Evolutionary conservation across 1,140 invertebrate species (phyloP), one percentile per base, ranked within the genome.

Genomic region (Asobara japonica): DNA sequence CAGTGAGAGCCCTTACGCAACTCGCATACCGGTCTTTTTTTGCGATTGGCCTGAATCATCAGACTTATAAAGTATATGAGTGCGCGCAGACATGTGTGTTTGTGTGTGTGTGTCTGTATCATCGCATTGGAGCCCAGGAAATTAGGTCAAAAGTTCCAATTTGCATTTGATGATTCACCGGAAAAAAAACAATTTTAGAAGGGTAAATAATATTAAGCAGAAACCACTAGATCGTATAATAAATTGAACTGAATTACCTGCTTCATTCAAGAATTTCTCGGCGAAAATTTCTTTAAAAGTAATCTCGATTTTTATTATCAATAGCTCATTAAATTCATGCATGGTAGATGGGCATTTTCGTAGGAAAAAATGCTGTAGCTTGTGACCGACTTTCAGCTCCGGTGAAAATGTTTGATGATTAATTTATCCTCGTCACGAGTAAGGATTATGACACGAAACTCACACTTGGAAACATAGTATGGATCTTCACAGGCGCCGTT

Each of bases 111-210:
- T n/a, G n/a, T n/a, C n/a, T n/a, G n/a, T n/a, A n/a, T n/a, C 30
- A 62, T 20, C 31, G n/a, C 11, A 5, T 20, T 18, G 16, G 6
- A n/a, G n/a, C 11, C 8, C 16, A 36, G 11, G 31, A 6, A 64
- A 36, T 68, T 51, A 20, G 66, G 66, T 68, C 66, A 68, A 68
- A 45, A 68, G 29, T 45, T 56, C 27, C 16, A 38, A 38, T 25
- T 65, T 65, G 7, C 10, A 20, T 38, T n/a, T n/a, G n/a, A n/a
- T n/a, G n/a, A n/a, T n/a, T n/a, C n/a, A n/a, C n/a, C n/a, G n/a
- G n/a, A n/a, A n/a, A n/a, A n/a, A n/a, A n/a, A n/a, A n/a, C n/a
- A n/a, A n/a, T n/a, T n/a, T n/a, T n/a, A n/a, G n/a, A n/a, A n/a
- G n/a, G n/a, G n/a, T n/a, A n/a, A n/a, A n/a, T n/a, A n/a, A n/a